Conservation (phyloP, 2,888 invertebrate genomes). For the Seira sanloemensis region DNA sequence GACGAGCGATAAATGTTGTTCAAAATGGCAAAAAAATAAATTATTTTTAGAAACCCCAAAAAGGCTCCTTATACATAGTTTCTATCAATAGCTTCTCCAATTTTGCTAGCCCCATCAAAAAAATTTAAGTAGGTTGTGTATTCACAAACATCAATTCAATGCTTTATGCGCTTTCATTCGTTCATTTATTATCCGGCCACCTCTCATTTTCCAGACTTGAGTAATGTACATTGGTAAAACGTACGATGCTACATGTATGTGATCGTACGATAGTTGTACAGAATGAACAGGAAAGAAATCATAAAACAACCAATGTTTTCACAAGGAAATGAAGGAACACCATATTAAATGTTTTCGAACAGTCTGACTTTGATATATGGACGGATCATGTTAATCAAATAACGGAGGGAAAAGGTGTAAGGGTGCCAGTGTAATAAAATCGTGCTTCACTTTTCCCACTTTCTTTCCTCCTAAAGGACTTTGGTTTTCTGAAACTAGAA, state of each 20-base stretch:
- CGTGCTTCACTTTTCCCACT: slow-evolving; percentile 27
- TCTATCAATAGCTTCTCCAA: background rate
- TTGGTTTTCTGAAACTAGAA: background rate
- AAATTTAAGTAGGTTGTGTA: no score
- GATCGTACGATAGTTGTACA: background rate
- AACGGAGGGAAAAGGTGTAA: slow-evolving; percentile 50
- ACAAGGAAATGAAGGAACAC: slow-evolving; percentile 58
- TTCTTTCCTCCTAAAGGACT: slow-evolving; percentile 7
- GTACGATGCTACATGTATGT: no score
- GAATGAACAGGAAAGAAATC: slow-evolving; percentile 52
- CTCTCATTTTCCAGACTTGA: no score
- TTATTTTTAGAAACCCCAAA: no score
- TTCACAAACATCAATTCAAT: no score
- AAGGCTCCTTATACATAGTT: background rate
- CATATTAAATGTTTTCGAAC: slow-evolving; percentile 59
- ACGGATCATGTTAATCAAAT: slow-evolving; percentile 65
- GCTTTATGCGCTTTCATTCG: no score
- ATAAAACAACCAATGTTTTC: slow-evolving; percentile 59
- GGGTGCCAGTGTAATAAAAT: slow-evolving; percentile 56
- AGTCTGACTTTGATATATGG: slow-evolving; percentile 63
- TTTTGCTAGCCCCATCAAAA: background rate
- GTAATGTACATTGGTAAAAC: no score
- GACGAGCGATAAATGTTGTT: no score
- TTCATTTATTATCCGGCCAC: no score
- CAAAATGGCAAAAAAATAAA: no score